Evolutionary conservation across 1,140 invertebrate genomes (phyloP).

Genomic region (Drosophila orena): DNA sequence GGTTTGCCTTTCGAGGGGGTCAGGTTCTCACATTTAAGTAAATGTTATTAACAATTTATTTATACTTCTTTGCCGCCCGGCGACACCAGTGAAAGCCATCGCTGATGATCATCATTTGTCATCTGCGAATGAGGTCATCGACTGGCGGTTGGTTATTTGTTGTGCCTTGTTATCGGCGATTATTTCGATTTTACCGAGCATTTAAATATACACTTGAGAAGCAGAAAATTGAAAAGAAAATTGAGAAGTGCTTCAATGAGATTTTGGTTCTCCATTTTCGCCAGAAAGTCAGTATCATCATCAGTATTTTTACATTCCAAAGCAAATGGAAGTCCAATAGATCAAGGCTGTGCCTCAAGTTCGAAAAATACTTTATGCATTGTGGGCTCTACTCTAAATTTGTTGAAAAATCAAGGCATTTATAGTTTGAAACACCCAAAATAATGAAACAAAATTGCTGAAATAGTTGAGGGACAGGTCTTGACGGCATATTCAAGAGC

Average conservation of each 20-base stretch:
- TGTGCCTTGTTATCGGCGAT: slow-evolving; percentile 46
- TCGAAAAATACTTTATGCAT: neutral
- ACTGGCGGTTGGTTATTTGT: slow-evolving; percentile 35
- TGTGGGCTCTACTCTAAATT: neutral
- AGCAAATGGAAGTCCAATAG: neutral
- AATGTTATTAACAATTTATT: slow-evolving; percentile 39
- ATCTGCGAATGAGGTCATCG: slow-evolving; percentile 48
- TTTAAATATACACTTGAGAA: slow-evolving; percentile 46
- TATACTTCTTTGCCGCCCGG: slow-evolving; percentile 11
- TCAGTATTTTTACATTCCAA: slow-evolving; percentile 1
- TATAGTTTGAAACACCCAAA: slow-evolving; percentile 4
- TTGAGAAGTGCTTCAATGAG: slow-evolving; percentile 10
- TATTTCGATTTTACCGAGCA: slow-evolving; percentile 31
- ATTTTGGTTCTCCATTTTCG: neutral
- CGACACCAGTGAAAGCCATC: slow-evolving; percentile 45
- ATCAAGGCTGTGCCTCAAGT: neutral
- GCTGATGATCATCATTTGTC: slow-evolving; percentile 31
- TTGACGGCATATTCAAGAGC: neutral
- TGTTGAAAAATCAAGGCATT: neutral
- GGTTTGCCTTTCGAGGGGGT: slow-evolving; percentile 18
- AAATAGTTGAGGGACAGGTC: slow-evolving; percentile 15
- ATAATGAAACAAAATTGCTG: slow-evolving; percentile 13
- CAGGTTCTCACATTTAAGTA: slow-evolving; percentile 40
- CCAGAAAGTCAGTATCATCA: neutral
- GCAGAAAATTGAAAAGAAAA: slow-evolving; percentile 15